phyloP scores from a whole-genome alignment of 64 coral and sea anemone species.

The Anthopleura sola region DNA sequence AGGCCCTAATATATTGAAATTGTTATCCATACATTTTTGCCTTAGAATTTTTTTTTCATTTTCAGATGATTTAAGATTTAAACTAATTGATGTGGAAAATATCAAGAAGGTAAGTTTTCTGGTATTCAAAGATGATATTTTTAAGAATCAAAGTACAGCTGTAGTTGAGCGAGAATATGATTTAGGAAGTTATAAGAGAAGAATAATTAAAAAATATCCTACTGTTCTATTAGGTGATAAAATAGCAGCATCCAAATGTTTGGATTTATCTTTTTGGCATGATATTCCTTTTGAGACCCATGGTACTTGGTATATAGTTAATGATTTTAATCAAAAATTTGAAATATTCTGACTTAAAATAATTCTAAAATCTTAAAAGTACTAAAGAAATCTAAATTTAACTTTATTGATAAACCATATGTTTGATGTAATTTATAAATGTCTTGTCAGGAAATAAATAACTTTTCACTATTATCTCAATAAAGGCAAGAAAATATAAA shows the following conservation, averaged over 20 bases:
- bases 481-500: background rate
- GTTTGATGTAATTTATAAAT: too few species aligned
- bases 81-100: background rate
- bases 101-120: background rate
- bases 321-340: background rate
- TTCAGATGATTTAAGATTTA: background rate
- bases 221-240: background rate
- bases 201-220: background rate
- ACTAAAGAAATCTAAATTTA: too few species aligned
- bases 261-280: background rate
- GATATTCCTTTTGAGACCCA: background rate
- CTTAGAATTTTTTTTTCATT: background rate
- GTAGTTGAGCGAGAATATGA: background rate
- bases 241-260: background rate
- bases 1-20: background rate
- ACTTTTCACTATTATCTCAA: too few species aligned
- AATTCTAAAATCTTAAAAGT: background rate
- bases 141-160: background rate
- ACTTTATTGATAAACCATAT: too few species aligned
- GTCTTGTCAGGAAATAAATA: too few species aligned
- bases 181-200: background rate
- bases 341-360: background rate
- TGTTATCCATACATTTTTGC: background rate
- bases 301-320: background rate
- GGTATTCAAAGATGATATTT: background rate